Evolutionary conservation across 2,888 invertebrate genomes (phyloP).

Genomic region (Orchesella flavescens): DNA sequence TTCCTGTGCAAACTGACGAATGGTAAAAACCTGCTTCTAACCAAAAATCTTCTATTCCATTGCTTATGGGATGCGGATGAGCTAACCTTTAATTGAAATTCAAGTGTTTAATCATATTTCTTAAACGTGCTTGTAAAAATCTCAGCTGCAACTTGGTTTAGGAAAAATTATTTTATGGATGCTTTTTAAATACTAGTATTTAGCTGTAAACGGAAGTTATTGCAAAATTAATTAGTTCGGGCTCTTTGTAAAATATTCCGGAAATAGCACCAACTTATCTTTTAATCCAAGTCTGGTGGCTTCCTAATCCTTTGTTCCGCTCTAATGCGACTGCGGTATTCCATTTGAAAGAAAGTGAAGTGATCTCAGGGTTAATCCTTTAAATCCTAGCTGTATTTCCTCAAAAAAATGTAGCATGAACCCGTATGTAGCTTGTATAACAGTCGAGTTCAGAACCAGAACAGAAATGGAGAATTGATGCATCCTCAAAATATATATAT

Average conservation of each 20-base stretch:
- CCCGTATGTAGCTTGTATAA: not conserved
- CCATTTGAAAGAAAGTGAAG: not conserved
- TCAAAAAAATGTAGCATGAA: constrained; percentile 19
- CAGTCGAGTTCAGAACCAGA: not conserved
- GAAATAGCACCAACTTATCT: constrained; percentile 34
- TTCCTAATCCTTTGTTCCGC: constrained; percentile 55
- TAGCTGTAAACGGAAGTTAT: constrained; percentile 9
- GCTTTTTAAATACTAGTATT: too few species aligned
- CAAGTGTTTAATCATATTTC: constrained; percentile 23
- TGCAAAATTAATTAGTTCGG: constrained; percentile 48
- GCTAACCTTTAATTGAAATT: constrained; percentile 28
- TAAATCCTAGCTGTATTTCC: constrained; percentile 25
- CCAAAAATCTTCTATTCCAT: too few species aligned
- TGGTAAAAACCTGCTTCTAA: too few species aligned
- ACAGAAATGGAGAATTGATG: not conserved
- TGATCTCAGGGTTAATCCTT: constrained; percentile 29
- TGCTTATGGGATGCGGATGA: too few species aligned
- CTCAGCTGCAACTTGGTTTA: too few species aligned
- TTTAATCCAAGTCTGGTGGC: constrained; percentile 44
- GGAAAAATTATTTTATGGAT: too few species aligned
- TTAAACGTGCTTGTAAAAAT: not conserved
- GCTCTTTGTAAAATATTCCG: constrained; percentile 48
- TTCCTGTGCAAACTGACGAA: too few species aligned
- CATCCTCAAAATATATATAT: too few species aligned
- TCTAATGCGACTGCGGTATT: constrained; percentile 31